Percentiles rank a stretch among this genome's conserved stretches.
Evolutionary conservation across 2,888 invertebrate species (phyloP).

Genomic region (Chromoteleia sp.): DNA sequence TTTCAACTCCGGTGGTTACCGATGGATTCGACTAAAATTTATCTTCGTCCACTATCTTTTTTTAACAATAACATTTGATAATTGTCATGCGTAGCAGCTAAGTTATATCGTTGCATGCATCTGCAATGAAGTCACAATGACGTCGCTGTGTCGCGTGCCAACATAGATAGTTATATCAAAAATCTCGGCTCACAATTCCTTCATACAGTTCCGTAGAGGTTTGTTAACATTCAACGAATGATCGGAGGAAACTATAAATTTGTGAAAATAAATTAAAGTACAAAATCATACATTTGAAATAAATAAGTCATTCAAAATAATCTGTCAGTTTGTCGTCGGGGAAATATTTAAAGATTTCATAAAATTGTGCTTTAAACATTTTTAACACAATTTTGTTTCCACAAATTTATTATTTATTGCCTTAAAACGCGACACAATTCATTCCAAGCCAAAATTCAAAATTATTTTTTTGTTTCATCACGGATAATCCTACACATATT

Average conservation of each 20-base stretch:
- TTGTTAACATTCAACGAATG: conserved; percentile 51
- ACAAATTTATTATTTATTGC: too few relatives aligned
- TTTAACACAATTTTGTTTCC: too few relatives aligned
- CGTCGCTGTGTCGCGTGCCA: conserved; percentile 70
- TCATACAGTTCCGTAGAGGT: conserved; percentile 4
- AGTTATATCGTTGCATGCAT: conserved; percentile 69
- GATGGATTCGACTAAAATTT: conserved; percentile 28
- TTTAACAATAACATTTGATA: conserved; percentile 61
- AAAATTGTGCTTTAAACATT: too few relatives aligned
- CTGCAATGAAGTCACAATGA: conserved; percentile 68
- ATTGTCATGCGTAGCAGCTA: conserved; percentile 68
- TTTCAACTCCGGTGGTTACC: conserved; percentile 49
- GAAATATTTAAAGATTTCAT: too few relatives aligned
- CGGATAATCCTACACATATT: too few relatives aligned
- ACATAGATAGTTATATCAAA: conserved; percentile 34
- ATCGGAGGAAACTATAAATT: conserved; percentile 60
- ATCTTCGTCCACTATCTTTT: conserved; percentile 44
- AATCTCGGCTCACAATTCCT: conserved; percentile 43
- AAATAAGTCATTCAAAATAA: not conserved
- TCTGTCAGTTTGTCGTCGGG: too few relatives aligned
- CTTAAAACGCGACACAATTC: too few relatives aligned
- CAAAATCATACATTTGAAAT: not conserved
- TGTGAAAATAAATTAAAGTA: conserved; percentile 22
- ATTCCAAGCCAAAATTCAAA: too few relatives aligned
- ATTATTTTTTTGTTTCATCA: too few relatives aligned